phyloP scores from a whole-genome alignment of 2,113 vertebrate species.

The Eublepharis macularius region DNA sequence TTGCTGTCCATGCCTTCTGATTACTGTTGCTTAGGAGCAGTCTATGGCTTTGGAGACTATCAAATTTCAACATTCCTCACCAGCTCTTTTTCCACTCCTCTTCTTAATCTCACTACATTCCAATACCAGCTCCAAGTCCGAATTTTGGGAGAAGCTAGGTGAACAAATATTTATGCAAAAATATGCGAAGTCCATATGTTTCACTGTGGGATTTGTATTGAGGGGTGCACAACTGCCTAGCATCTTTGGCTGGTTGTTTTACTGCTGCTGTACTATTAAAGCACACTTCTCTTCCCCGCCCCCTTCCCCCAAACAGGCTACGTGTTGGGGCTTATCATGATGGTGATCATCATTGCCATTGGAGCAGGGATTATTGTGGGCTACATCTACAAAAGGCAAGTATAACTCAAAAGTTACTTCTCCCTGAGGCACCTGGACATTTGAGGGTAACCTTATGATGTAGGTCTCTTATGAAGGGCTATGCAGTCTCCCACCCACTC shows the following conservation, averaged over 20 bases:
- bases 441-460: too few relatives aligned
- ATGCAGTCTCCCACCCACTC: too few relatives aligned
- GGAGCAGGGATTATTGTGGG: constrained; percentile 89
- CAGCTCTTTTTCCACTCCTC: not conserved
- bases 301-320: constrained; percentile 76
- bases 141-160: too few relatives aligned
- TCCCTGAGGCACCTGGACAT: too few relatives aligned
- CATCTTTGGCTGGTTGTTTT: not conserved
- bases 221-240: not conserved
- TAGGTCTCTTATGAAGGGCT: too few relatives aligned
- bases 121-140: not conserved
- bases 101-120: not conserved
- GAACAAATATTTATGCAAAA: too few relatives aligned
- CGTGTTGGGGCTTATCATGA: constrained; percentile 89
- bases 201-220: not conserved
- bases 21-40: not conserved
- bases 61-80: not conserved
- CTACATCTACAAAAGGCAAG: constrained; percentile 94
- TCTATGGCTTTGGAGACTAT: not conserved
- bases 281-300: not conserved
- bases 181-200: not conserved
- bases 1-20: not conserved
- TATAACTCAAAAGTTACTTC: constrained; percentile 11
- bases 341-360: constrained; percentile 86
- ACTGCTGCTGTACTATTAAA: not conserved